Conservation (phyloP, 2,888 invertebrate genomes). For the Pollenia labialis region DNA sequence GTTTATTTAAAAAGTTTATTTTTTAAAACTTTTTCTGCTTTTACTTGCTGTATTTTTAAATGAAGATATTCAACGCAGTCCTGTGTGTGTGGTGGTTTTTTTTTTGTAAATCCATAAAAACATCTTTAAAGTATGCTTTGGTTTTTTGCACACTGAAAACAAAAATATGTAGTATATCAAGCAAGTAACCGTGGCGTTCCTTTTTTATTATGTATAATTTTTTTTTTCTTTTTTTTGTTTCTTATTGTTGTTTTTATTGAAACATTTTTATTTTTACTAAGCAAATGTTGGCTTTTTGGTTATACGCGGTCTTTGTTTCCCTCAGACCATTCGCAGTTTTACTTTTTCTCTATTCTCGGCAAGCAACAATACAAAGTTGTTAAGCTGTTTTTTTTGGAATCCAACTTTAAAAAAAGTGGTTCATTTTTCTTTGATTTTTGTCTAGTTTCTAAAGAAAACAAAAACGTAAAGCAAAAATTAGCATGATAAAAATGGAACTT, state of each 20-base stretch:
- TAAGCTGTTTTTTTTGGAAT: conserved; percentile 17
- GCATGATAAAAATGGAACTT: conserved; percentile 52
- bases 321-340: conserved; percentile 26
- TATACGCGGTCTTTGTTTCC: conserved; percentile 11
- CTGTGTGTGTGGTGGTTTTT: neutral
- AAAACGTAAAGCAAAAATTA: conserved; percentile 48
- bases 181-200: conserved; percentile 31
- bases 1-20: conserved; percentile 28
- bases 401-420: conserved; percentile 1
- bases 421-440: conserved; percentile 23
- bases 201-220: neutral
- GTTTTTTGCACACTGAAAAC: neutral
- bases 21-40: neutral
- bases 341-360: neutral
- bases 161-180: conserved; percentile 34
- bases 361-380: conserved; percentile 51
- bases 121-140: conserved; percentile 53
- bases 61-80: conserved; percentile 19
- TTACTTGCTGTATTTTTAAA: conserved; percentile 2
- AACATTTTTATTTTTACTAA: conserved; percentile 38
- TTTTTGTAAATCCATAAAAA: neutral
- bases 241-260: neutral
- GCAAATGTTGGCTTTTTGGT: conserved; percentile 7
- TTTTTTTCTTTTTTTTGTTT: neutral
- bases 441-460: conserved; percentile 7